Evolutionary conservation across 2,888 invertebrate species (phyloP).

Genomic region (Ochlodes sylvanus): DNA sequence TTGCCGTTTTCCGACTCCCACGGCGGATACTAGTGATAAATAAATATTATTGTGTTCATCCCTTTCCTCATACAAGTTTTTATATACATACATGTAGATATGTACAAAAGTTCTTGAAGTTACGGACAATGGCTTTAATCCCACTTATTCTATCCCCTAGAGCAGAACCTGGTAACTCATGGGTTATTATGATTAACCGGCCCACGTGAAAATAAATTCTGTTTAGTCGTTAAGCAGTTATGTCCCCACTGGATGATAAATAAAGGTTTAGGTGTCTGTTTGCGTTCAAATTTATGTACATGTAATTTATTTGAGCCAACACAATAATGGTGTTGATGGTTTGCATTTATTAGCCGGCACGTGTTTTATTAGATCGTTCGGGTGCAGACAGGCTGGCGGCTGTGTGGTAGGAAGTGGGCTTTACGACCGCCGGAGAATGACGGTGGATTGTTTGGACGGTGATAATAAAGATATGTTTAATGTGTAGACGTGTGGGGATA

Average conservation of each 20-base stretch:
- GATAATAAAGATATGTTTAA: no score
- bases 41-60: no score
- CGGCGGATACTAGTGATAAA: no score
- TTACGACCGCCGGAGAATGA: conserved; percentile 12
- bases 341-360: conserved; percentile 21
- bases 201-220: conserved; percentile 2
- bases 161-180: background rate
- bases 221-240: conserved; percentile 1
- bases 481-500: no score
- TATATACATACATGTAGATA: no score
- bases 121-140: no score
- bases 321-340: conserved; percentile 9
- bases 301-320: conserved; percentile 21
- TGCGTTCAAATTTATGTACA: background rate
- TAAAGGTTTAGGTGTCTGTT: background rate
- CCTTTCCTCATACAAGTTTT: no score
- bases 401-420: conserved; percentile 19
- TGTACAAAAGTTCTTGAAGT: no score
- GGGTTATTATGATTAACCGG: background rate
- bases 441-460: no score
- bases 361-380: conserved; percentile 29
- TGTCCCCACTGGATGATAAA: background rate
- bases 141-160: background rate
- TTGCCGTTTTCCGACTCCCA: no score
- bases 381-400: conserved; percentile 22